Evolutionary conservation across 2,888 invertebrate genomes (phyloP).

Genomic region (Halocaridina rubra): DNA sequence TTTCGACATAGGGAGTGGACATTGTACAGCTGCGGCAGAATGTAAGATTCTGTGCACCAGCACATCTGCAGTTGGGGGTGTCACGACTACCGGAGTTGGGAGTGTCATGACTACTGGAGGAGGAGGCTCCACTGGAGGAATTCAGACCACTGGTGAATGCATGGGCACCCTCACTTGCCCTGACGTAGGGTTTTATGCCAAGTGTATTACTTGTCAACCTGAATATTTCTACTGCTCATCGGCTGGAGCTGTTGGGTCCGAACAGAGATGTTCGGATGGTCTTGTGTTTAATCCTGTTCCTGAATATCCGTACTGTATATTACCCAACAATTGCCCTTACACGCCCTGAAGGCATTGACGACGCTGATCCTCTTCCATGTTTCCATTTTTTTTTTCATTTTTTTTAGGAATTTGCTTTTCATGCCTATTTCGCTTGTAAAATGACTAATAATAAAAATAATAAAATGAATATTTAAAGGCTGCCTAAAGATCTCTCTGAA

Average conservation of each 20-base stretch:
- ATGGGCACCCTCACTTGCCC: neutral
- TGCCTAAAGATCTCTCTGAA: too few species aligned
- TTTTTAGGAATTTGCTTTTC: too few species aligned
- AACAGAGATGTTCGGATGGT: neutral
- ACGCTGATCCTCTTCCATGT: too few species aligned
- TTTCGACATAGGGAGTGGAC: neutral
- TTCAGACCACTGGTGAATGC: too few species aligned
- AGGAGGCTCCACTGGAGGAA: neutral
- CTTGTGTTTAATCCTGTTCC: neutral
- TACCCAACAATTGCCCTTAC: neutral
- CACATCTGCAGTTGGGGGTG: too few species aligned
- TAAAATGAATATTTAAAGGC: too few species aligned
- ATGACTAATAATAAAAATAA: too few species aligned
- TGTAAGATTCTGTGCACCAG: neutral
- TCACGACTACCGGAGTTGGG: neutral
- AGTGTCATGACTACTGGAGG: neutral
- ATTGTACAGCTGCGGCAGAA: neutral
- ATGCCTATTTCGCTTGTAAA: too few species aligned
- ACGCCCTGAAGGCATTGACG: neutral
- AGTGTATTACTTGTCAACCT: neutral
- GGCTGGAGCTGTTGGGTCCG: neutral
- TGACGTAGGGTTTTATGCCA: neutral
- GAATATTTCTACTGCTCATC: neutral
- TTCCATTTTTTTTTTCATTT: too few species aligned
- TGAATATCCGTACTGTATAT: neutral